Evolutionary conservation across 2,888 invertebrate genomes (phyloP), one percentile per base, ranked within the genome.

Genomic region (Drosophila nigritarsus): DNA sequence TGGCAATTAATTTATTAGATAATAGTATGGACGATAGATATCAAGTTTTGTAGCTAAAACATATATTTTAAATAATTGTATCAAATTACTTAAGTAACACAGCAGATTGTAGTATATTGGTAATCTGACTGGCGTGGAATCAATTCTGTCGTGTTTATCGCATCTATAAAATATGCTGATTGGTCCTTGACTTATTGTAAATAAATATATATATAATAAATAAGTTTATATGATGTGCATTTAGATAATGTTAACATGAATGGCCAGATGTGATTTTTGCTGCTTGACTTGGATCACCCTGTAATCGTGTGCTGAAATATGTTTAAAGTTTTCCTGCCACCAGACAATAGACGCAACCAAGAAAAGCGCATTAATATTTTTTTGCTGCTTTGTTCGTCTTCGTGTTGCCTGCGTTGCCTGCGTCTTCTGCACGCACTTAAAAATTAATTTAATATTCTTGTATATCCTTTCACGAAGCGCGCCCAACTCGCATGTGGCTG

Each of bases 391-490:
- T 63, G 77, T 62, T 74, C 67, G 60, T 75, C 82, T 75, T 80
- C n/a, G 53, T 38, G 42, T 55, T 62, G 42, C 51, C 49, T 20
- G 27, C 27, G 27, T 29, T 62, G 61, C 36, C 40, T 49, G 55
- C 76, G 68, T 78, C 76, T 74, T 82, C 69, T 73, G 80, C 81
- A 78, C 80, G 82, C 79, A 87, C 90, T 90, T 86, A 88, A 91
- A 91, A 91, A 91, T 91, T 92, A 92, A 92, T 91, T 91, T 91
- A 79, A 91, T 90, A 91, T 91, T 82, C 90, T 86, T 75, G 81
- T 82, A 78, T 84, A 90, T 91, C 88, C 89, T 88, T 87, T 84
- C 78, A 66, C 59, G 65, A 75, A 78, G 65, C 75, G 75, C 60
- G 79, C 70, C 66, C 70, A 71, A 73, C 82, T 90, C 82, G 85